Conservation (phyloP, 2,797 vertebrate genomes). For the Micropoecilia bifurca region DNA sequence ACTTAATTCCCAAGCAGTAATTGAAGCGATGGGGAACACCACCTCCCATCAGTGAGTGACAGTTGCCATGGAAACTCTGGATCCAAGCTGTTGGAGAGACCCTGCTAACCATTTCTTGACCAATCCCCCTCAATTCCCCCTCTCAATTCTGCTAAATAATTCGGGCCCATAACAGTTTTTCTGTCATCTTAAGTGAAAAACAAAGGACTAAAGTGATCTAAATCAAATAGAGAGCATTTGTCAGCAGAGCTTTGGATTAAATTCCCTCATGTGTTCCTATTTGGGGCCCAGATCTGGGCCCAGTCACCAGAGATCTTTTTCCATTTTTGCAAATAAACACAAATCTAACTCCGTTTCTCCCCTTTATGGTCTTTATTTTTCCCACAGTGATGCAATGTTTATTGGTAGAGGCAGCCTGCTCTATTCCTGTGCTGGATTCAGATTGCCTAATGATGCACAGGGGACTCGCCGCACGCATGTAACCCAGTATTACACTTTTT, state of each 20-base stretch:
- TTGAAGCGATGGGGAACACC: neutral
- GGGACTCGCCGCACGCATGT: constrained; percentile 14
- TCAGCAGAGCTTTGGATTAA: neutral
- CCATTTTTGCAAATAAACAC: neutral
- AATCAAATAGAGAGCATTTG: neutral
- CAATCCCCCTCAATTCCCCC: neutral
- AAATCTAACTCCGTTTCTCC: neutral
- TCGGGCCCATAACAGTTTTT: neutral
- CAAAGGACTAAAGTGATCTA: neutral
- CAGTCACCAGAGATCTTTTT: neutral
- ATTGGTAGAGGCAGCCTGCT: constrained; percentile 6
- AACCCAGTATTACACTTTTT: constrained; percentile 19
- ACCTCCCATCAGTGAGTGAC: neutral
- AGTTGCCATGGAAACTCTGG: neutral
- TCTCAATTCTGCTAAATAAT: neutral
- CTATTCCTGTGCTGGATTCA: constrained; percentile 17
- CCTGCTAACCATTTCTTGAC: neutral
- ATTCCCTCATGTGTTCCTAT: neutral
- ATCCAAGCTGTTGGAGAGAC: neutral
- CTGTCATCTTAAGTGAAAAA: neutral
- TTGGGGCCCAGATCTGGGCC: neutral
- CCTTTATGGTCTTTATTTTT: neutral
- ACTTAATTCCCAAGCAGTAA: neutral
- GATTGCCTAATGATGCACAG: constrained; percentile 21
- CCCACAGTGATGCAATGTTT: constrained; percentile 1